Evolutionary conservation across 2,888 invertebrate species (phyloP).

Genomic region (Nephrocerus scutellatus): DNA sequence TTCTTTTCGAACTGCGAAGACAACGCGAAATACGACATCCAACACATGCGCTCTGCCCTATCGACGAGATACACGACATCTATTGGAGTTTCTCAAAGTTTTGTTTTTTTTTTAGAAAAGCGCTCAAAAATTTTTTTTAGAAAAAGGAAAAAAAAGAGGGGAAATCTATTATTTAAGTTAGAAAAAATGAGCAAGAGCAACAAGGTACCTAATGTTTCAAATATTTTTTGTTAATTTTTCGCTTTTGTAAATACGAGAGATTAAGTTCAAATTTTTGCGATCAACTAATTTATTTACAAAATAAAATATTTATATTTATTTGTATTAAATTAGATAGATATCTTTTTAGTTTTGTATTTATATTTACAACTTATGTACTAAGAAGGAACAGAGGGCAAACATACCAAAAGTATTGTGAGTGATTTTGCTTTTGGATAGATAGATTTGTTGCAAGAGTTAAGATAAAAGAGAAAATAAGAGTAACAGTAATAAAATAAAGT

Average conservation of each 20-base stretch:
- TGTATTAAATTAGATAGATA: slow-evolving; percentile 2
- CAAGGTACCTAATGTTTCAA: too few relatives aligned
- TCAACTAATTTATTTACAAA: too few relatives aligned
- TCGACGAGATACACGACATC: slow-evolving; percentile 45
- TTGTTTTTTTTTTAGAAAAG: slow-evolving; percentile 15
- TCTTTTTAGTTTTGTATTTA: slow-evolving; percentile 13
- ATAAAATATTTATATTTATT: too few relatives aligned
- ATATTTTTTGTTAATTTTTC: too few relatives aligned
- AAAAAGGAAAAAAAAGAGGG: slow-evolving; percentile 12
- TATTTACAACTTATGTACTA: slow-evolving; percentile 33
- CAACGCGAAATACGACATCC: slow-evolving; percentile 47
- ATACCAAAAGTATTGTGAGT: too few relatives aligned
- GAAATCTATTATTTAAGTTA: slow-evolving; percentile 5
- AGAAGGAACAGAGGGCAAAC: too few relatives aligned
- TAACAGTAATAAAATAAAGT: too few relatives aligned
- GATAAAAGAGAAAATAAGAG: too few relatives aligned
- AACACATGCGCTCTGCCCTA: slow-evolving; percentile 51
- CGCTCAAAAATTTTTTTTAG: slow-evolving; percentile 16
- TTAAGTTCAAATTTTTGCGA: slow-evolving; percentile 7
- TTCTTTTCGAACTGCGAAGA: too few relatives aligned
- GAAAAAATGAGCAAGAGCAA: slow-evolving; percentile 1
- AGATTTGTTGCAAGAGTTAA: too few relatives aligned
- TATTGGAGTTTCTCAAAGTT: slow-evolving; percentile 37
- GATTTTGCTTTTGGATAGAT: too few relatives aligned
- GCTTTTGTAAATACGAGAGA: too few relatives aligned